Percentiles rank a stretch among this genome's conserved stretches.
Evolutionary conservation across 2,888 invertebrate genomes (phyloP).

Genomic region (Stictocephala bisonia): DNA sequence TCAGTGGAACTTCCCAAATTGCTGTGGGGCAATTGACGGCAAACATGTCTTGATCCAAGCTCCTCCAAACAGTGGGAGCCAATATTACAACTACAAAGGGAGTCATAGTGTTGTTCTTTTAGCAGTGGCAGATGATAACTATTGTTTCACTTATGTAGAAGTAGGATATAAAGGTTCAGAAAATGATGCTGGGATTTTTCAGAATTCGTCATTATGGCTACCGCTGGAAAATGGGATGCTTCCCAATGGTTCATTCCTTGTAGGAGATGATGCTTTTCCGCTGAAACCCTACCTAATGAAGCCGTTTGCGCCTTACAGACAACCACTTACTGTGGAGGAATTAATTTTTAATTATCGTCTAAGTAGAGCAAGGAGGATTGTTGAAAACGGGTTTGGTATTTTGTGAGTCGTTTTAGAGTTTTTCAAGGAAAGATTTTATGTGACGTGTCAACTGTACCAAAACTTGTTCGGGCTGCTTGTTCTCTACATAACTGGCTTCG

Average conservation of each 20-base stretch:
- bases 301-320: conserved; percentile 46
- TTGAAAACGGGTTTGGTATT: conserved; percentile 55
- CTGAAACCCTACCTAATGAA: conserved; percentile 52
- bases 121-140: conserved; percentile 56
- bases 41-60: conserved; percentile 58
- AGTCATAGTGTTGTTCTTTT: conserved; percentile 57
- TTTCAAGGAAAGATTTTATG: conserved; percentile 47
- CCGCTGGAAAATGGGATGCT: conserved; percentile 48
- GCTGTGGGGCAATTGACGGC: conserved; percentile 57
- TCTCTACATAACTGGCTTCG: conserved; percentile 33
- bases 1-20: conserved; percentile 57
- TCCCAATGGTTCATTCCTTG: conserved; percentile 46
- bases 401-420: conserved; percentile 51
- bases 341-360: conserved; percentile 54
- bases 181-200: conserved; percentile 55
- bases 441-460: conserved; percentile 6
- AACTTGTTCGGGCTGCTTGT: conserved; percentile 39
- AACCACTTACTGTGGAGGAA: neutral
- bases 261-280: conserved; percentile 55
- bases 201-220: conserved; percentile 40
- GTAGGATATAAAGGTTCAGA: conserved; percentile 53
- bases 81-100: conserved; percentile 58
- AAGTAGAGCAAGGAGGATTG: conserved; percentile 52
- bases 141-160: conserved; percentile 53
- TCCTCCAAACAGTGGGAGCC: conserved; percentile 55